Base-by-base conservation (phyloP, 1,140 invertebrate species). In the Nasonia longicornis region DNA sequence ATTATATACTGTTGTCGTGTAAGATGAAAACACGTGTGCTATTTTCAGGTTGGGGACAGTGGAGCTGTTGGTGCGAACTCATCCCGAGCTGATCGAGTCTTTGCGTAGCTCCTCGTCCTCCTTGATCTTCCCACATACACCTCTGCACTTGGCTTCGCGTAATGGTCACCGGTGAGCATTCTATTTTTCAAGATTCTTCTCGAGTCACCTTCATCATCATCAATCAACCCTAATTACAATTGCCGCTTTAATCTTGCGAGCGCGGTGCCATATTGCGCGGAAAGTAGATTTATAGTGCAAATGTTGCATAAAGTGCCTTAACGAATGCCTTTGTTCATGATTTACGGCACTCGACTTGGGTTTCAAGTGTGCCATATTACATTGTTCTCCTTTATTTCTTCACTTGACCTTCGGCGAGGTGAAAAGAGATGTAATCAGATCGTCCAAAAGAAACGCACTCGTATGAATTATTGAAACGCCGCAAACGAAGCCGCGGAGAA, bases 71-170 rank as follows among this genome's bases (percentile, higher is more conserved):
- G 93, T 98, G 58, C 92, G 94, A 83, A 95, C 94, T 42, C 94
- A 96, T 91, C 95, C 96, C 8, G 94, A 95, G 88, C 90, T 97
- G 81, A 93, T 96, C 80, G 93, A 95, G 84, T 93, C 93, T 79
- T 92, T 95, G 87, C 92, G 92, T 83, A 91, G 90, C 83, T 91
- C 92, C 45, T 89, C 94, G 86, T 92, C 93, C 84, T 90, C 91
- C 83, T 87, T 91, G 85, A 91, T 95, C 79, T 95, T 95, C 86
- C 93, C 94, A 16, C 95, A 97, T 85, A 98, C 98, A 1, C 97
- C 98, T 26, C 92, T 99, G 7, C 98, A 99, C 91, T 92, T 97
- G 83, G 98, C 98, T 77, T 97, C 97, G 85, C 94, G 96, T 83
- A 98, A 98, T 92, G 98, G 98, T 2, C 97, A 98, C 91, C 95